phyloP scores from a whole-genome alignment of 2,113 vertebrate genomes.

The Piliocolobus tephrosceles region DNA sequence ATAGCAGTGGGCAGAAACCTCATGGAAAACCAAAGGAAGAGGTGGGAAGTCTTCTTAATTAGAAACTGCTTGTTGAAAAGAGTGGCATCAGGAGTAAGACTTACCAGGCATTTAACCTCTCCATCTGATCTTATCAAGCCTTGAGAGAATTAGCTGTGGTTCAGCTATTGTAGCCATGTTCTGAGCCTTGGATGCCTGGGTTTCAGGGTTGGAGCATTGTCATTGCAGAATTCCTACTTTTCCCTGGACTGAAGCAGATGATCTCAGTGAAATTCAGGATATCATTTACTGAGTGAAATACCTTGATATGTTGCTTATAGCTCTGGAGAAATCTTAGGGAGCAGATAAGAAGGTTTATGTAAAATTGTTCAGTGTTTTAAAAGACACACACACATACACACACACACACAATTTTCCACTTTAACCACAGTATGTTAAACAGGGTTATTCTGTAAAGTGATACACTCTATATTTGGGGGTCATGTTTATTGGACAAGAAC shows the following conservation, averaged over 20 bases:
- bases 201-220: background rate
- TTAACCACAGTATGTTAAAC: background rate
- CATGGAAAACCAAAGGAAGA: slow-evolving; percentile 15
- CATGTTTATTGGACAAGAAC: background rate
- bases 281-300: background rate
- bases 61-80: background rate
- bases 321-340: background rate
- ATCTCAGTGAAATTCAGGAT: background rate
- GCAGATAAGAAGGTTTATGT: background rate
- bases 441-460: slow-evolving; percentile 1
- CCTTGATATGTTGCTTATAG: background rate
- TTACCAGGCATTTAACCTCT: rapidly evolving
- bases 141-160: background rate
- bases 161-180: background rate
- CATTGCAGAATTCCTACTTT: background rate
- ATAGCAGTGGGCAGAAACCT: background rate
- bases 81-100: background rate
- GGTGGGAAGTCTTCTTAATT: background rate
- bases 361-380: slow-evolving; percentile 13
- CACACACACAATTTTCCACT: background rate
- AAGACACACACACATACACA: background rate
- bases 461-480: background rate
- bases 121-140: background rate
- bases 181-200: background rate
- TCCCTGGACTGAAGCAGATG: background rate